Conservation (phyloP, 2,888 invertebrate genomes). For the Limulus polyphemus region DNA sequence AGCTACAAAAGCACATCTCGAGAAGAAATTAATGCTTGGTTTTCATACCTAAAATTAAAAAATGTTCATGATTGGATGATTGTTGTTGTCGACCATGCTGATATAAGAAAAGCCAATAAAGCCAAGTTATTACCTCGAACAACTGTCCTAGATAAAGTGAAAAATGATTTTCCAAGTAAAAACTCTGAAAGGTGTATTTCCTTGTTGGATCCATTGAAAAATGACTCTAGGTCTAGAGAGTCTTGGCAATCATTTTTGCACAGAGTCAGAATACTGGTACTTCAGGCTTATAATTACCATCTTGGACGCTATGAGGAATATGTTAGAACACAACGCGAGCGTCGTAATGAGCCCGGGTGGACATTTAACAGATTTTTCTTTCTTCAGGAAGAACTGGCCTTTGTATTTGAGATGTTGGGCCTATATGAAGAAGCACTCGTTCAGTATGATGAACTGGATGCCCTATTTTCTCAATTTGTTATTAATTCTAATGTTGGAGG, state of each 20-base stretch:
- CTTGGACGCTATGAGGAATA: constrained; percentile 63
- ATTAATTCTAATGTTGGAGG: constrained; percentile 77
- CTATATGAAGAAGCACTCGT: constrained; percentile 86
- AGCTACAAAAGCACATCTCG: constrained; percentile 71
- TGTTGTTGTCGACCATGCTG: constrained; percentile 79
- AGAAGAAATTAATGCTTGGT: constrained; percentile 81
- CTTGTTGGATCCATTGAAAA: constrained; percentile 77
- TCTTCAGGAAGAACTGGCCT: constrained; percentile 86
- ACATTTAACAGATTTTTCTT: constrained; percentile 89
- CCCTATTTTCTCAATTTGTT: constrained; percentile 89
- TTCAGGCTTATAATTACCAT: constrained; percentile 74
- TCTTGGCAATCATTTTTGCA: constrained; percentile 51
- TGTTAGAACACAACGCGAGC: constrained; percentile 77
- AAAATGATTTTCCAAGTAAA: constrained; percentile 82
- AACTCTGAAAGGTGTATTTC: constrained; percentile 73
- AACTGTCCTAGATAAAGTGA: constrained; percentile 86
- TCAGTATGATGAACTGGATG: constrained; percentile 94
- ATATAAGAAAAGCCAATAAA: constrained; percentile 60
- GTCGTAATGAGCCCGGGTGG: constrained; percentile 80
- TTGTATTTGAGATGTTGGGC: constrained; percentile 85
- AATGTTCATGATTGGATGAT: constrained; percentile 81
- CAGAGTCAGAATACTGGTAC: constrained; percentile 65
- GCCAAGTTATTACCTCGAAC: constrained; percentile 82
- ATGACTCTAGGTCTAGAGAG: constrained; percentile 55
- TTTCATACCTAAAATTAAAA: constrained; percentile 58